These are phyloP conservation scores for Pseudois nayaur DNA, from an alignment of 2,113 vertebrate species.

Conservation along the genomic window DNA sequence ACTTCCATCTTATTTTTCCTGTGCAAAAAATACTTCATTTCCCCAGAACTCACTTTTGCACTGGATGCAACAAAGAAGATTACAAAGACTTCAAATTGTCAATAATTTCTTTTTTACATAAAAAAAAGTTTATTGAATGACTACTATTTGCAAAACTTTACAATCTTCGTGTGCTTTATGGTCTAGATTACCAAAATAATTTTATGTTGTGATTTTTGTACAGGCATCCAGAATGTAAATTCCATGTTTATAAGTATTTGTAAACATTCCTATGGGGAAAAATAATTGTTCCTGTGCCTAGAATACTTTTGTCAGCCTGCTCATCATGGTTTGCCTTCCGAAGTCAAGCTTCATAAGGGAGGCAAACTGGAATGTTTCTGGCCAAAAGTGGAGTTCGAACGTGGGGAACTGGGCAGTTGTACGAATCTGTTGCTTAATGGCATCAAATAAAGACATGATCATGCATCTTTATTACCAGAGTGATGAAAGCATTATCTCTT, in stretches of 20 bases:
- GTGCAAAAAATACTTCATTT: neutral
- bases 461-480: neutral
- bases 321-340: neutral
- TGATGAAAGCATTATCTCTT: fast-evolving
- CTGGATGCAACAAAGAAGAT: neutral
- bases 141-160: neutral
- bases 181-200: neutral
- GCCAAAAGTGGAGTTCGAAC: neutral
- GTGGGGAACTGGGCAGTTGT: fast-evolving
- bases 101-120: neutral
- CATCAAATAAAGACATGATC: neutral
- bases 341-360: neutral
- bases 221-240: neutral
- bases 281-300: neutral
- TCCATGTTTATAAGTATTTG: neutral
- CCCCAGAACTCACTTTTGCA: neutral
- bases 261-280: neutral
- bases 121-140: neutral
- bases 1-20: neutral
- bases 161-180: neutral
- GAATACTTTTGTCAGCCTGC: neutral
- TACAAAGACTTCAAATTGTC: neutral
- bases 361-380: neutral
- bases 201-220: neutral
- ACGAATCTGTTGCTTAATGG: neutral